Evolutionary conservation across 1,140 invertebrate genomes (phyloP).

Genomic region (Physella acuta): DNA sequence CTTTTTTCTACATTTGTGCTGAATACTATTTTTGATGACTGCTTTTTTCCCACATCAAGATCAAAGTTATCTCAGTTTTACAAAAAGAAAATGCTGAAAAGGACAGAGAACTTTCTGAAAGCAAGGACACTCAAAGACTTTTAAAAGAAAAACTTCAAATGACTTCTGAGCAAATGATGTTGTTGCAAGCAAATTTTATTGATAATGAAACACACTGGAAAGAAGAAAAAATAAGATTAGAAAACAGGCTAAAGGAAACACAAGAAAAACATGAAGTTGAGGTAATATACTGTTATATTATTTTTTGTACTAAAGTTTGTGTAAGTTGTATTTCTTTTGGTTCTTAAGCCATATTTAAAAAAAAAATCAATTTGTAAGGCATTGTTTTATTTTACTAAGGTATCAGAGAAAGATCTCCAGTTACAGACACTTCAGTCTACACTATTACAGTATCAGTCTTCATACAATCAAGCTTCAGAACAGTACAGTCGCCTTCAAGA

Average conservation of each 20-base stretch:
- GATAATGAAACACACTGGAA: slow-evolving; percentile 72
- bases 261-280: slow-evolving; percentile 53
- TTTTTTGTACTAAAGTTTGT: no score
- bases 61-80: slow-evolving; percentile 50
- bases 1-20: no score
- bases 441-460: slow-evolving; percentile 42
- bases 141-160: slow-evolving; percentile 52
- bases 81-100: slow-evolving; percentile 47
- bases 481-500: slow-evolving; percentile 44
- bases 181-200: slow-evolving; percentile 78
- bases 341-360: no score
- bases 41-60: no score
- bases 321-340: no score
- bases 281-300: slow-evolving; percentile 28
- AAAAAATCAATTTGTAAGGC: no score
- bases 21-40: no score
- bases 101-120: slow-evolving; percentile 46
- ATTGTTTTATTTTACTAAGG: no score
- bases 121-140: slow-evolving; percentile 40
- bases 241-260: slow-evolving; percentile 60
- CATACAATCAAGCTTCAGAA: slow-evolving; percentile 46
- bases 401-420: slow-evolving; percentile 64
- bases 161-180: slow-evolving; percentile 76
- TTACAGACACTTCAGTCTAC: slow-evolving; percentile 45
- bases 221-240: slow-evolving; percentile 68